phyloP scores from a whole-genome alignment of 1,140 invertebrate species.

The Asobara japonica region DNA sequence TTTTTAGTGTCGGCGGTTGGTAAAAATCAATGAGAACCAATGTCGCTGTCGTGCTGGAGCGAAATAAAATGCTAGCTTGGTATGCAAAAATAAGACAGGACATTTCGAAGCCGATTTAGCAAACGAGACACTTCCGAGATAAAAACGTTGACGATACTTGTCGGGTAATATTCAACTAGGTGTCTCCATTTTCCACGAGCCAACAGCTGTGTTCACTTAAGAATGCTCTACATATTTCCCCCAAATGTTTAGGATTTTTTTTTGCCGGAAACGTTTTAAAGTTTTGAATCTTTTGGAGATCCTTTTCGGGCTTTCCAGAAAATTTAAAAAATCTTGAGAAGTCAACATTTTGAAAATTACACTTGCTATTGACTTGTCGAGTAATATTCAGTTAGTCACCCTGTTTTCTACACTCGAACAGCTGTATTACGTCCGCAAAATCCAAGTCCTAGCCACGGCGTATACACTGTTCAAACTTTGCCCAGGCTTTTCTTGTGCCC shows the following conservation, averaged over 20 bases:
- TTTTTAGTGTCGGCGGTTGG: neutral
- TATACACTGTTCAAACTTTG: slow-evolving; percentile 24
- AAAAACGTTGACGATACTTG: neutral
- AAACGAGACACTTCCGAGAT: neutral
- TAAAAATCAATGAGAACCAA: neutral
- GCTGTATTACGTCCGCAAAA: slow-evolving; percentile 1
- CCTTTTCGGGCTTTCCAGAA: no score
- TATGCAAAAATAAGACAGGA: neutral
- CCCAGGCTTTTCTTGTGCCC: slow-evolving; percentile 20
- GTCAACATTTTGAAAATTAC: no score
- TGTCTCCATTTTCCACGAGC: neutral
- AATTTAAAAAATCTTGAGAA: no score
- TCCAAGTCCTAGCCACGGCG: neutral
- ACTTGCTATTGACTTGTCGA: no score
- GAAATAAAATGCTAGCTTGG: neutral
- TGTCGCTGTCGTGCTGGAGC: neutral
- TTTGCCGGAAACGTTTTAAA: no score
- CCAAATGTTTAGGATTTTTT: no score
- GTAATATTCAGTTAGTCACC: neutral
- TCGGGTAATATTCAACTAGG: neutral
- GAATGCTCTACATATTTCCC: no score
- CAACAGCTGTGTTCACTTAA: slow-evolving; percentile 6
- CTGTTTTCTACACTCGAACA: neutral
- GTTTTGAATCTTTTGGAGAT: no score
- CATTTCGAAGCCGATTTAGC: neutral